phyloP scores from a whole-genome alignment of 2,888 invertebrate genomes.

The Deroplatys truncata region DNA sequence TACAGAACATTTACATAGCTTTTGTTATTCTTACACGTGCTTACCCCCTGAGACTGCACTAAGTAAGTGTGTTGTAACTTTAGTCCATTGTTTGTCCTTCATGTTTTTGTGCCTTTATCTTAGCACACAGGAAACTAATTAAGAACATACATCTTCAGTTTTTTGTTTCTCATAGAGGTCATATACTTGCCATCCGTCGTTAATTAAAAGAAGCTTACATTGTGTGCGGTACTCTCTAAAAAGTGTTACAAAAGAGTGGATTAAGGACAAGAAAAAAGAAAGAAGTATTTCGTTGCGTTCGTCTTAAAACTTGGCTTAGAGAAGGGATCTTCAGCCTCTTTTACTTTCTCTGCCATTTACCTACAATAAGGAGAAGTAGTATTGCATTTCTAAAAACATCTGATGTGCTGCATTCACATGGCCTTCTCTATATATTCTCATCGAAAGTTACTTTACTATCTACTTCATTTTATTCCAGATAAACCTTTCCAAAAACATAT shows the following conservation, averaged over 20 bases:
- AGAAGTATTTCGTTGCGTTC: not conserved
- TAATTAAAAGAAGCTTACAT: not conserved
- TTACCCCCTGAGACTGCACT: not conserved
- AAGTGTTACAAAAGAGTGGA: not conserved
- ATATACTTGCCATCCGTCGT: not conserved
- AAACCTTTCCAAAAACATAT: no score
- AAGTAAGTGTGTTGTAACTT: not conserved
- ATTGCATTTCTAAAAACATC: no score
- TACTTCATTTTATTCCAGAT: no score
- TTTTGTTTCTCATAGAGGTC: not conserved
- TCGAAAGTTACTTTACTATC: no score
- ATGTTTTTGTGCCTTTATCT: not conserved
- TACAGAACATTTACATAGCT: not conserved
- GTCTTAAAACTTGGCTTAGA: not conserved
- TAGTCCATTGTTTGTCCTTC: not conserved
- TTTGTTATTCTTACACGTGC: not conserved
- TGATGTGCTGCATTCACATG: no score
- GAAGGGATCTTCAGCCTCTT: no score
- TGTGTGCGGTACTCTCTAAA: not conserved
- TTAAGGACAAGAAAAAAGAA: not conserved
- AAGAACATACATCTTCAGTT: not conserved
- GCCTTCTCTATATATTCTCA: no score
- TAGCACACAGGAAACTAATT: not conserved
- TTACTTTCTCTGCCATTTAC: no score
- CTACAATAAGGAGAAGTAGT: no score